Evolutionary conservation across 1,140 invertebrate genomes (phyloP), one percentile per base, ranked within the genome.

Genomic region (Andrena cerasifolii): DNA sequence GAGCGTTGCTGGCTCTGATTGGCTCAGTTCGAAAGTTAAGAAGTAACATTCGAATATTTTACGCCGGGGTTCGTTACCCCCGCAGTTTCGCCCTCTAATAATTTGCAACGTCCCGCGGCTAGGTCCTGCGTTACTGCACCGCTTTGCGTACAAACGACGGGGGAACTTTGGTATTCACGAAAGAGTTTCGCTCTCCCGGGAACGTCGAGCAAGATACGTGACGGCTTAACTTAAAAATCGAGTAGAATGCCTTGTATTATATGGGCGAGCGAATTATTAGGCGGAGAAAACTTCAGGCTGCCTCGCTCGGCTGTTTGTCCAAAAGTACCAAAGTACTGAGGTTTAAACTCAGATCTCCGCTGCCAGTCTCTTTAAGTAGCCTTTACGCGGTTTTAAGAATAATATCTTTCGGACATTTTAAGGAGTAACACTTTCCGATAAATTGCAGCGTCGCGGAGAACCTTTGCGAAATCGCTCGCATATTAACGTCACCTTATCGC

Each of bases 81-180:
- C 12, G 18, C 18, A 10, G 7, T 53, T 4, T 10, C 12, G 28
- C 2, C 5, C 10, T 12, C 1, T 0, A 3, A 21, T 31, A 18
- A 28, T 28, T 51, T 3, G 63, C n/a, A 4, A 10, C 6, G 2
- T 7, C 21, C 6, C 1, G 33, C 33, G 53, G 4, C 21, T 24
- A 0, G 12, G 3, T 18, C 8, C 24, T 31, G 33, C 58, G 33
- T 61, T 43, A 43, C 21, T 16, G 26, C 53, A 2, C 28, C 18
- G 10, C 7, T 56, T 58, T 18, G 36, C 67, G 24, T 28, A 26
- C 24, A 14, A 45, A 58, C 21, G 26, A 58, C 33, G 33, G n/a
- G 2, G n/a, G 36, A 3, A 24, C 33, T 61, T 40, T 40, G 33
- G 58, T 61, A 61, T 61, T 61, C 58, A 43, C 33, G 58, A 61